These are phyloP conservation scores for Triplophysa tibetana DNA, from an alignment of 2,113 vertebrate species.

Conservation along the genomic window DNA sequence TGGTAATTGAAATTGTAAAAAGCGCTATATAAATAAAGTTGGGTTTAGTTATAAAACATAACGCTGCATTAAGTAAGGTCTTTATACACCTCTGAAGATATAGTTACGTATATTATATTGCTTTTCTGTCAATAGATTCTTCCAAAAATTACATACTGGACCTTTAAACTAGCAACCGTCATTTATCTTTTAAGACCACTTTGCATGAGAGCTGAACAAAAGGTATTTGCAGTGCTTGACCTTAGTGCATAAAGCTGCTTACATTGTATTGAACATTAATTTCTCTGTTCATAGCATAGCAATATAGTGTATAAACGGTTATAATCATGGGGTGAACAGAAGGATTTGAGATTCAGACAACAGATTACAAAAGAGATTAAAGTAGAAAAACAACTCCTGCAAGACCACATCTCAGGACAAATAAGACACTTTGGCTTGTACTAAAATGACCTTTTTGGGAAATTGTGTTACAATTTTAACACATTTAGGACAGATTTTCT, in stretches of 20 bases:
- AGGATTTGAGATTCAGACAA: slow-evolving; percentile 81
- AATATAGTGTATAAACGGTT: slow-evolving; percentile 60
- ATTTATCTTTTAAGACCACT: slow-evolving; percentile 51
- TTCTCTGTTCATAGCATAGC: slow-evolving; percentile 83
- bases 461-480: background rate
- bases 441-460: background rate
- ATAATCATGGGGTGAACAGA: slow-evolving; percentile 81
- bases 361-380: slow-evolving; percentile 87
- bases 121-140: too few relatives aligned
- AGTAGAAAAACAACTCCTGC: slow-evolving; percentile 78
- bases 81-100: too few relatives aligned
- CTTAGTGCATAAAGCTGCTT: slow-evolving; percentile 84
- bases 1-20: too few relatives aligned
- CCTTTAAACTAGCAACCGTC: background rate
- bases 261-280: slow-evolving; percentile 83
- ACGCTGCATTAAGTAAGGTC: too few relatives aligned
- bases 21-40: too few relatives aligned
- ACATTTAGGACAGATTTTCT: too few relatives aligned
- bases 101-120: too few relatives aligned
- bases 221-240: slow-evolving; percentile 58
- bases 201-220: slow-evolving; percentile 51
- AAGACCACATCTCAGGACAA: slow-evolving; percentile 77
- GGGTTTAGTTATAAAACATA: too few relatives aligned
- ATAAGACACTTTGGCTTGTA: slow-evolving; percentile 30
- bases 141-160: background rate